Evolutionary conservation across 92 coral and sea anemone species (phyloP).

Genomic region (Plumapathes pennacea): DNA sequence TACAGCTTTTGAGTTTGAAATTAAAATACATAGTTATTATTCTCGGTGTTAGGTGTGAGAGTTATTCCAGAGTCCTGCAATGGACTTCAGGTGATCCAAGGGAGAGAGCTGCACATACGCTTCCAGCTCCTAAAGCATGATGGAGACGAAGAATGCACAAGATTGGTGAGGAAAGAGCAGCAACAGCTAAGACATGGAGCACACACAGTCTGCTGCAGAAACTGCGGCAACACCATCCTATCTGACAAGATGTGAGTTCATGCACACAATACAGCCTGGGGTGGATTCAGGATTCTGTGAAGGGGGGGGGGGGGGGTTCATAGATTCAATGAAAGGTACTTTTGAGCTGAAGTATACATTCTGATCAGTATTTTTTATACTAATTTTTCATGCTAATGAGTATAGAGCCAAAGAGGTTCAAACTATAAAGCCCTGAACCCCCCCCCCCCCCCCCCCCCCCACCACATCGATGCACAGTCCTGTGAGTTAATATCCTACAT

Average conservation of each 20-base stretch:
- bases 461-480: too few relatives aligned
- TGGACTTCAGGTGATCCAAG: constrained; percentile 35
- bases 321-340: too few relatives aligned
- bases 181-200: constrained; percentile 9
- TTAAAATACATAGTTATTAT: background rate
- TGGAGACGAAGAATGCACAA: background rate
- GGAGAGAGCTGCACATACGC: constrained; percentile 60
- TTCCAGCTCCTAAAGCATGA: constrained; percentile 17
- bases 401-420: too few relatives aligned
- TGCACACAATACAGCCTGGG: background rate
- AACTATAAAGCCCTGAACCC: too few relatives aligned
- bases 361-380: too few relatives aligned
- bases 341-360: too few relatives aligned
- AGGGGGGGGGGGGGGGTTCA: too few relatives aligned
- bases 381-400: too few relatives aligned
- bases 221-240: constrained; percentile 39
- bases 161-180: constrained; percentile 29
- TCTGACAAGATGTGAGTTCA: constrained; percentile 14
- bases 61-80: constrained; percentile 42
- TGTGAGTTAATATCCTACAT: too few relatives aligned
- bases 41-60: constrained; percentile 13
- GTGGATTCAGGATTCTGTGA: too few relatives aligned
- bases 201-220: constrained; percentile 32
- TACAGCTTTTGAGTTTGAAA: too few relatives aligned
- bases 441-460: too few relatives aligned